Base-by-base conservation (phyloP, 2,113 vertebrate genomes). In the Rynchops niger region DNA sequence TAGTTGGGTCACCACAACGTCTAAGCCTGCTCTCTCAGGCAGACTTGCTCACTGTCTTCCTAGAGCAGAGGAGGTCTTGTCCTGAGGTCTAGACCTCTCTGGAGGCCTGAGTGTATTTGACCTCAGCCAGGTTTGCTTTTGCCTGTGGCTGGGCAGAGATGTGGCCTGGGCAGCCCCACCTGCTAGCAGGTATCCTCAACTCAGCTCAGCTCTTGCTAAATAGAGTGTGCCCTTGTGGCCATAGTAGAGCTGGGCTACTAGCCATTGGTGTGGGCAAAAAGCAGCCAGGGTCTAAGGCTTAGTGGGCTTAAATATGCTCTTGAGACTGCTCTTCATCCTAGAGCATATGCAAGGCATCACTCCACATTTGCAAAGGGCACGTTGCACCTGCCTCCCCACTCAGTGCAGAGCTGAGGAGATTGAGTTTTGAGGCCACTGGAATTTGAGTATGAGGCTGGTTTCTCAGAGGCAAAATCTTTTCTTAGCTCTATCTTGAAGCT, bases 261-360 rank as follows among this genome's bases (percentile, higher is more conserved):
- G 85, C 43, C 38, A 13, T 25, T 38, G 15, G 32, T 18, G 14
- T 21, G 47, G 32, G 34, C 49, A 58, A 19, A 47, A 36, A 58
- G n/a, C 14, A 87, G 49, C 50, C 3, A 27, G 38, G 40, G 30
- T 47, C 12, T 62, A 32, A 70, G 78, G 61, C 61, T 59, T 0
- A 1, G 9, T 47, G 38, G 63, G 42, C 49, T 80, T 55, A 30
- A 2, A 18, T 26, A 23, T 6, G 5, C 19, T 34, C 40, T 52
- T 66, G 50, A 59, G 50, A 42, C 25, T 26, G 34, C 29, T 74
- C 6, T 63, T 43, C 55, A 32, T 32, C 32, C 72, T 20, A 17
- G 66, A 50, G 11, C 0, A 0, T n/a, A 3, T 27, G 22, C 3
- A 23, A 65, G 45, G 45, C 12, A 47, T 71, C 62, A 2, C 36